Evolutionary conservation across 2,113 vertebrate genomes (phyloP).

Genomic region (Brachyhypopomus gauderio): DNA sequence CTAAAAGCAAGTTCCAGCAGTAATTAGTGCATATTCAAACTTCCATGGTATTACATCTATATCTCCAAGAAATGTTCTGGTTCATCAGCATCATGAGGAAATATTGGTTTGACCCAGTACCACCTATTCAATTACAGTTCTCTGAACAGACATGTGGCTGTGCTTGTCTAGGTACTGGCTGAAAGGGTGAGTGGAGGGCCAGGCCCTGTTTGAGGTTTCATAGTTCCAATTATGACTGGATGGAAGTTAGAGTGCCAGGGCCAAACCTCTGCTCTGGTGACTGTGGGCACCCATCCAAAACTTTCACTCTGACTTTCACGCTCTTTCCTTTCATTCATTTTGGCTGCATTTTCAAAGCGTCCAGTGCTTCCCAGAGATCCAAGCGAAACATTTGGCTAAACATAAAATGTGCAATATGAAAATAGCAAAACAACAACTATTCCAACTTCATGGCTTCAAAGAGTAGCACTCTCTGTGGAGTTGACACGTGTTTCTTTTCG

Average conservation of each 20-base stretch:
- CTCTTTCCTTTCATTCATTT: constrained; percentile 19
- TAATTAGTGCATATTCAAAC: no score
- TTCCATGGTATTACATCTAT: no score
- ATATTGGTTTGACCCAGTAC: no score
- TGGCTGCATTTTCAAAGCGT: not conserved
- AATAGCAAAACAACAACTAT: not conserved
- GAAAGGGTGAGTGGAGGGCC: no score
- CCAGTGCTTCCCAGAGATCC: not conserved
- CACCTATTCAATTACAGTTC: no score
- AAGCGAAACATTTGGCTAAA: not conserved
- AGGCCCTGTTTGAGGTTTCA: not conserved
- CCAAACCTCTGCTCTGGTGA: constrained; percentile 64
- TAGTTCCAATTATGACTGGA: not conserved
- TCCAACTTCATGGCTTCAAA: not conserved
- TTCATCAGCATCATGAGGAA: no score
- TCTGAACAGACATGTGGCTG: no score
- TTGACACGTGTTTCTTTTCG: not conserved
- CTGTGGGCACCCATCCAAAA: constrained; percentile 45
- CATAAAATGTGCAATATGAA: not conserved
- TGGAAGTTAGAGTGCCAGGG: constrained; percentile 63
- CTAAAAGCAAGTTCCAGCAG: no score
- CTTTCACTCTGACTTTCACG: constrained; percentile 58
- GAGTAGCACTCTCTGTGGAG: not conserved
- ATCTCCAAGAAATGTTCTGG: no score
- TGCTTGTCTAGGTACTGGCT: no score